Conservation (phyloP, 2,113 vertebrate genomes). For the Poeciliopsis turrubarensis region DNA sequence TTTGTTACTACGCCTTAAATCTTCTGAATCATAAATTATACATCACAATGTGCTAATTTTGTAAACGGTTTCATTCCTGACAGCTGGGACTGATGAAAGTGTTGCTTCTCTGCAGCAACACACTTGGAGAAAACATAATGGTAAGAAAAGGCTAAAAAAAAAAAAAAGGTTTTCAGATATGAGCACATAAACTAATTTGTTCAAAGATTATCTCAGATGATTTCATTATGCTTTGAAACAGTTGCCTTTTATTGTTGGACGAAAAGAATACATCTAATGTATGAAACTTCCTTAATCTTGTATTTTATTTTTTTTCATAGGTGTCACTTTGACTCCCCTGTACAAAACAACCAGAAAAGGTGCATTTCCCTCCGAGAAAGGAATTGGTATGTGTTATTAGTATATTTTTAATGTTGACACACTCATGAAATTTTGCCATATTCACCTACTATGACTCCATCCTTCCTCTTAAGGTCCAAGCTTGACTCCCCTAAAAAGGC, state of each 20-base stretch:
- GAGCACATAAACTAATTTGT: not conserved
- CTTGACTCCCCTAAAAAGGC: conserved; percentile 38
- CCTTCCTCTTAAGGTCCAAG: conserved; percentile 7
- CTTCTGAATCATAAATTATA: too few species aligned
- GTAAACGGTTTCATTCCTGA: not conserved
- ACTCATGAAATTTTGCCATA: not conserved
- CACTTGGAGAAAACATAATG: conserved; percentile 21
- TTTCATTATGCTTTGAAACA: not conserved
- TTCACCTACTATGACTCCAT: conserved; percentile 8
- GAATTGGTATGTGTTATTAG: conserved; percentile 21
- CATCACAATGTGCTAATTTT: conserved; percentile 2
- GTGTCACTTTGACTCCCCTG: conserved; percentile 43
- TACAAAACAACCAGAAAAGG: conserved; percentile 18
- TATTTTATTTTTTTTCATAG: conserved; percentile 35
- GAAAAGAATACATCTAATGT: not conserved
- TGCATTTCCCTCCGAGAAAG: not conserved
- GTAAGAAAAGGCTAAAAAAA: conserved; percentile 34
- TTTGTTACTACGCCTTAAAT: not conserved
- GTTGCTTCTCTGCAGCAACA: not conserved
- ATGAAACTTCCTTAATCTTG: conserved; percentile 1
- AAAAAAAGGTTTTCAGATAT: too few species aligned
- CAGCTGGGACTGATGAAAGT: conserved; percentile 7
- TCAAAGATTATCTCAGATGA: not conserved
- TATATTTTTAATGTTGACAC: not conserved
- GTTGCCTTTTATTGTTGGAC: not conserved